These are phyloP conservation scores for Sylvia atricapilla DNA, from an alignment of 2,113 vertebrate species.

Conservation along the genomic window DNA sequence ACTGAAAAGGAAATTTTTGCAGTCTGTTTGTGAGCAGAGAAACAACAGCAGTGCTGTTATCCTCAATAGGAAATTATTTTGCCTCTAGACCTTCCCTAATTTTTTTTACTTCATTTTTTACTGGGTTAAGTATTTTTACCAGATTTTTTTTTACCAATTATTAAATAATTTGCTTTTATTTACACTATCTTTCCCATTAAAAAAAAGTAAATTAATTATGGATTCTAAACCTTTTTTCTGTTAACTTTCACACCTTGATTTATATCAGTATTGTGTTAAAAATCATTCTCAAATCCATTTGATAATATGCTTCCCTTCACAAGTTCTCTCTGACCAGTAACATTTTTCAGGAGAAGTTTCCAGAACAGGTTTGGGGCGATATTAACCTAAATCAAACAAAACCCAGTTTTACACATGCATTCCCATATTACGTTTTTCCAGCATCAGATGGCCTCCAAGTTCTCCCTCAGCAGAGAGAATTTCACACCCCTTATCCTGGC, in stretches of 20 bases:
- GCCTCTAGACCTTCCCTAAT: background rate
- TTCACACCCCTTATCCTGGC: constrained; percentile 17
- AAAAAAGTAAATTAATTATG: background rate
- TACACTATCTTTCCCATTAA: background rate
- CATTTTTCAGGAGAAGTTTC: background rate
- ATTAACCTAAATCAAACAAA: background rate
- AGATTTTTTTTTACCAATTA: fast-evolving
- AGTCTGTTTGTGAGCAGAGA: background rate
- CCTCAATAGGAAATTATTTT: background rate
- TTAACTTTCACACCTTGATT: background rate
- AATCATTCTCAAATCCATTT: background rate
- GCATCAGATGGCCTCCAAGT: constrained; percentile 25
- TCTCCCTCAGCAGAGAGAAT: background rate
- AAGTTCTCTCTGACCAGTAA: background rate
- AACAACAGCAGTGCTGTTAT: background rate
- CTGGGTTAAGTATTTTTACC: background rate
- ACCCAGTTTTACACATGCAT: background rate
- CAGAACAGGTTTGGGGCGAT: background rate
- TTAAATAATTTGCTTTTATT: background rate
- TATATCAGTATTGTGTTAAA: fast-evolving
- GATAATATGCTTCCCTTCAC: background rate
- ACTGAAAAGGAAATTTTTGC: background rate
- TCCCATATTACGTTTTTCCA: background rate
- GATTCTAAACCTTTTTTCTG: background rate
- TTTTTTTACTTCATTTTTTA: background rate